These are phyloP conservation scores for Pelvicachromis taeniatus DNA, from an alignment of 2,113 vertebrate species.

Conservation along the genomic window DNA sequence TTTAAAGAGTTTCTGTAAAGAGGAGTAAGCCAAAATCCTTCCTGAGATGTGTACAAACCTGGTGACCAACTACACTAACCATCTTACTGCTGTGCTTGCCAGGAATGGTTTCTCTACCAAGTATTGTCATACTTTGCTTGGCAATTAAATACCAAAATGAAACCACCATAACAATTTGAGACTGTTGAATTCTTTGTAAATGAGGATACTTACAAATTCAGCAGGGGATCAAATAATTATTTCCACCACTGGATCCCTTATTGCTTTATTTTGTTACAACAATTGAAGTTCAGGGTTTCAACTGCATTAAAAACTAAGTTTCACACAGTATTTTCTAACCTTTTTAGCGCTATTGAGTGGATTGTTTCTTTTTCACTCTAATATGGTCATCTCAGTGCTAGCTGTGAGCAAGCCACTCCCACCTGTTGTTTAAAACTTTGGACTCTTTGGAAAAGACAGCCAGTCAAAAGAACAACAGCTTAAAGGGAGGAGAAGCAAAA, in stretches of 20 bases:
- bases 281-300: background rate
- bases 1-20: background rate
- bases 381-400: background rate
- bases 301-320: background rate
- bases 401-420: background rate
- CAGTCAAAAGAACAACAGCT: background rate
- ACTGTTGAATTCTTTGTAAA: background rate
- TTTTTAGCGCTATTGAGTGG: background rate
- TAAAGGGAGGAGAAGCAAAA: background rate
- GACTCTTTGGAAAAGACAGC: background rate
- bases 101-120: background rate
- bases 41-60: background rate
- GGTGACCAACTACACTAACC: background rate
- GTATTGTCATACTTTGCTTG: background rate
- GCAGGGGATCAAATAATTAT: background rate
- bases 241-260: background rate
- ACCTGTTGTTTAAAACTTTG: background rate
- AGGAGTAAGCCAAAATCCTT: background rate
- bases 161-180: background rate
- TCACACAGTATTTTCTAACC: background rate
- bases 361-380: background rate
- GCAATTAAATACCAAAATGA: background rate
- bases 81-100: background rate
- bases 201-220: background rate
- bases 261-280: background rate